Percentiles rank a stretch among this genome's conserved stretches.
Evolutionary conservation across 2,888 invertebrate genomes (phyloP).

Genomic region (Thera britannica): DNA sequence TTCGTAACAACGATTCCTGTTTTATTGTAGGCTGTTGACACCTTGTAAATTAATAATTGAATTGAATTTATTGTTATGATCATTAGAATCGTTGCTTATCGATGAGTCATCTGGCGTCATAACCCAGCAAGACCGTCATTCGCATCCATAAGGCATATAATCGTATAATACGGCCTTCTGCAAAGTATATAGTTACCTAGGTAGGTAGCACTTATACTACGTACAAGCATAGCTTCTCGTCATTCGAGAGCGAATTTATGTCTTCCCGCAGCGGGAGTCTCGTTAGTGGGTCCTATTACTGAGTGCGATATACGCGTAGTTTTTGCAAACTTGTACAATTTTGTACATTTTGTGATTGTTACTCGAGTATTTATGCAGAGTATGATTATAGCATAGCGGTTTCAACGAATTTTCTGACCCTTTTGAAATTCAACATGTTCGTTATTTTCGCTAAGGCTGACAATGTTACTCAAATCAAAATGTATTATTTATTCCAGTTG

Average conservation of each 20-base stretch:
- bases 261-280: slow-evolving; percentile 54
- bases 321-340: slow-evolving; percentile 19
- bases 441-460: neutral
- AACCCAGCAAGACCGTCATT: slow-evolving; percentile 55
- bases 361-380: neutral
- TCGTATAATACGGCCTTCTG: slow-evolving; percentile 34
- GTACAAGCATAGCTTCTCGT: slow-evolving; percentile 35
- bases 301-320: slow-evolving; percentile 34
- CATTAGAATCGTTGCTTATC: slow-evolving; percentile 54
- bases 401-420: neutral
- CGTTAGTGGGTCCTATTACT: slow-evolving; percentile 48
- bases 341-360: slow-evolving; percentile 1
- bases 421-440: neutral
- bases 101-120: slow-evolving; percentile 69
- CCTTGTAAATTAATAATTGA: slow-evolving; percentile 2
- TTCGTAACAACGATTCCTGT: slow-evolving; percentile 3
- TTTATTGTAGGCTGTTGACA: slow-evolving; percentile 5
- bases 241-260: slow-evolving; percentile 56
- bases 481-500: slow-evolving; percentile 82
- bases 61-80: slow-evolving; percentile 42
- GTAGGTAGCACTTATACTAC: slow-evolving; percentile 25
- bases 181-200: slow-evolving; percentile 30
- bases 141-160: slow-evolving; percentile 21
- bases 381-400: too few species aligned
- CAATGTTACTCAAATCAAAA: slow-evolving; percentile 9